Conservation (phyloP, 2,888 invertebrate genomes). For the Troides aeacus region DNA sequence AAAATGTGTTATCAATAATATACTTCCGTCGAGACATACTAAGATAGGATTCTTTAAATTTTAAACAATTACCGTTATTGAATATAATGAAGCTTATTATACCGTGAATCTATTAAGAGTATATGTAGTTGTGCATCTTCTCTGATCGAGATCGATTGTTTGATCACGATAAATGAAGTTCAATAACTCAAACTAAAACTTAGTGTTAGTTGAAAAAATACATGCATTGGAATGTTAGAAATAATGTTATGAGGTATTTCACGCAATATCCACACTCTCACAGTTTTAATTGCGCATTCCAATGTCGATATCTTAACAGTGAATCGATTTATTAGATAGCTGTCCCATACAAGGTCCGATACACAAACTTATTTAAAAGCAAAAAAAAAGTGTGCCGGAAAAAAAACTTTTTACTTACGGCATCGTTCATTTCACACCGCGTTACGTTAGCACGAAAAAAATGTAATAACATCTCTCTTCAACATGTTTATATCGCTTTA, state of each 20-base stretch:
- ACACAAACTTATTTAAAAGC: slow-evolving; percentile 4
- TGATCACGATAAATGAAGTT: no score
- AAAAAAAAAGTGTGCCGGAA: not conserved
- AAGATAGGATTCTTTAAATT: no score
- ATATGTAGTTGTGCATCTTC: no score
- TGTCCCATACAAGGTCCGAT: not conserved
- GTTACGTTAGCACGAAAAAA: slow-evolving; percentile 17
- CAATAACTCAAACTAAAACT: no score
- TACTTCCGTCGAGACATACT: no score
- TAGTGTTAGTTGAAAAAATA: no score
- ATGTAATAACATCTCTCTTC: slow-evolving; percentile 23
- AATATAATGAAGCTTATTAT: no score
- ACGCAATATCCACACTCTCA: not conserved
- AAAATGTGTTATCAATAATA: no score
- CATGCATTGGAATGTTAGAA: no score
- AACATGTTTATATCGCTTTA: slow-evolving; percentile 21
- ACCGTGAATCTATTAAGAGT: no score
- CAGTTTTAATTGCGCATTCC: not conserved
- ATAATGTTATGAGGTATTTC: not conserved
- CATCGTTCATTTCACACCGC: slow-evolving; percentile 27
- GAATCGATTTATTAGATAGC: slow-evolving; percentile 6
- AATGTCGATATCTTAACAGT: not conserved
- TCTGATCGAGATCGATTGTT: no score
- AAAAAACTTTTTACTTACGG: slow-evolving; percentile 1
- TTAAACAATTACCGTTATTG: no score